phyloP scores from a whole-genome alignment of 1,140 invertebrate genomes.

The Dendroctonus valens region DNA sequence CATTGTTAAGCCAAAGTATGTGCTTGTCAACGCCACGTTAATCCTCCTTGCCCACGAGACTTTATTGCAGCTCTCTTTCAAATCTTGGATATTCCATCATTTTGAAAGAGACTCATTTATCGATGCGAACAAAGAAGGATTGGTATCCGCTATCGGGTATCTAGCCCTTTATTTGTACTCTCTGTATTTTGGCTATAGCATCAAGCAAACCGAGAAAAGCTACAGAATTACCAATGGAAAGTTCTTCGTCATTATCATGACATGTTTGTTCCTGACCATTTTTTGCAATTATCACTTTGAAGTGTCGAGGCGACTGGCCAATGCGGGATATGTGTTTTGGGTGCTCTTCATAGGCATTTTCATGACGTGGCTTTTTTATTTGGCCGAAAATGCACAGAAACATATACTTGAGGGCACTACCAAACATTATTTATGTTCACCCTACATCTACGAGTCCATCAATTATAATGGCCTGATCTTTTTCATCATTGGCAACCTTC shows the following conservation, averaged over 20 bases:
- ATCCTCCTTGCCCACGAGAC: constrained; percentile 68
- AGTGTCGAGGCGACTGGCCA: constrained; percentile 71
- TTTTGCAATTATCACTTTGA: constrained; percentile 53
- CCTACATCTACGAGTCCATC: constrained; percentile 63
- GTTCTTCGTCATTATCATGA: constrained; percentile 49
- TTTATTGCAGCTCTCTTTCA: constrained; percentile 61
- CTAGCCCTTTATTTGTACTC: constrained; percentile 77
- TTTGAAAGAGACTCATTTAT: constrained; percentile 61
- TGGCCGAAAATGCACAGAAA: constrained; percentile 52
- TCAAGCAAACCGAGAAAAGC: constrained; percentile 46
- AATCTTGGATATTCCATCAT: constrained; percentile 70
- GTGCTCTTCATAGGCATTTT: constrained; percentile 62
- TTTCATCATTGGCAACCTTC: constrained; percentile 75
- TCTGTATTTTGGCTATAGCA: constrained; percentile 64
- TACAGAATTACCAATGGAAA: constrained; percentile 34
- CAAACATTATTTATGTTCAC: constrained; percentile 44
- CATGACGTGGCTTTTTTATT: constrained; percentile 56
- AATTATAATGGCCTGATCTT: constrained; percentile 75
- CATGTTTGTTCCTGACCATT: constrained; percentile 54
- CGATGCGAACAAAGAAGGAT: constrained; percentile 85
- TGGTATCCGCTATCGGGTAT: constrained; percentile 82
- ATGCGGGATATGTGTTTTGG: constrained; percentile 75
- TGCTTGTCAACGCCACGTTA: constrained; percentile 49
- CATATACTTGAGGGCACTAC: constrained; percentile 39
- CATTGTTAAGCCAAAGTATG: constrained; percentile 49